Conservation (phyloP, 1,140 invertebrate genomes). For the Trachymyrmex cornetzi region DNA sequence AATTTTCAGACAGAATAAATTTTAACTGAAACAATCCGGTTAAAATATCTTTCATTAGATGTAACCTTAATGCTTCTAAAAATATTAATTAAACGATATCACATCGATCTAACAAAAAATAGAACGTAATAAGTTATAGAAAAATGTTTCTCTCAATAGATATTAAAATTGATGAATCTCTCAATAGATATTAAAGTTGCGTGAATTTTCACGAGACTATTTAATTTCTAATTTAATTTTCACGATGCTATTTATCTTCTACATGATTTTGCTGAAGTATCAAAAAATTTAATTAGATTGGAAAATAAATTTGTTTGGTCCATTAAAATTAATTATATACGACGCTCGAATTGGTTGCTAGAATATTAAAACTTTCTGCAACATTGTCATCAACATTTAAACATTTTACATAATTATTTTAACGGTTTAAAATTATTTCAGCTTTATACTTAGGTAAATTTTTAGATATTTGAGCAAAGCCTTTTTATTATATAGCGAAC, state of each 20-base stretch:
- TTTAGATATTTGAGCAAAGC: too few relatives aligned
- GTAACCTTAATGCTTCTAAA: not conserved
- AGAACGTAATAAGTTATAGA: not conserved
- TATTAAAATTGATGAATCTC: not conserved
- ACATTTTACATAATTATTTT: too few relatives aligned
- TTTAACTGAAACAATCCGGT: not conserved
- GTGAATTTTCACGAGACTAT: conserved; percentile 12
- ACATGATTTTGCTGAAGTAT: not conserved
- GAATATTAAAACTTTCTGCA: too few relatives aligned
- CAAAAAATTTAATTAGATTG: too few relatives aligned
- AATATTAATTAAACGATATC: not conserved
- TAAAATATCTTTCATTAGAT: not conserved
- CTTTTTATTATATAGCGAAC: too few relatives aligned
- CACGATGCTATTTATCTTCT: not conserved
- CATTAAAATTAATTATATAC: too few relatives aligned
- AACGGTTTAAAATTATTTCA: too few relatives aligned
- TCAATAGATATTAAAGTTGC: not conserved
- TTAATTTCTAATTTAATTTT: not conserved
- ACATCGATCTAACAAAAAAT: not conserved
- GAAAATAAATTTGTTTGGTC: too few relatives aligned
- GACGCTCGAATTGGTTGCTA: too few relatives aligned
- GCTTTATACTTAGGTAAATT: too few relatives aligned
- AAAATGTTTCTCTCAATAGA: not conserved
- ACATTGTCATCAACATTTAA: too few relatives aligned
- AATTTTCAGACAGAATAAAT: not conserved